Evolutionary conservation across 1,140 invertebrate species (phyloP), one percentile per base, ranked within the genome.

Genomic region (Euschistus heros): DNA sequence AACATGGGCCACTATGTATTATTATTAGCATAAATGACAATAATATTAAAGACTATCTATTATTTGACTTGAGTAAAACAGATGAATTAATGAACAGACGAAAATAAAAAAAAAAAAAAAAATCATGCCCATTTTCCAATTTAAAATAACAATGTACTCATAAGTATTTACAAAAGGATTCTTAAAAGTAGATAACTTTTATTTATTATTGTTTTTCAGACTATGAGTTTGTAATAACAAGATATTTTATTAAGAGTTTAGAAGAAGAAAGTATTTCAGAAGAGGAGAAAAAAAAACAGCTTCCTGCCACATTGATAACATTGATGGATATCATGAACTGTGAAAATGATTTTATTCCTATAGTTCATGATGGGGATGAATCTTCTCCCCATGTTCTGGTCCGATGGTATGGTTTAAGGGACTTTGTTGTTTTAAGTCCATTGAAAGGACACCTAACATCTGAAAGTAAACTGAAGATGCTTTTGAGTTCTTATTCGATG

Each of bases 401-500:
- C 46, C 76, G 77, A 66, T 89, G 87, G 79, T 97, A 89, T 78
- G 91, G 91, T 0, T 70, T 96, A 13, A 81, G 87, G 72, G 84
- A 93, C 70, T 97, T 93, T 76, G 74, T 94, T 47, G 81, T 94
- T 62, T 75, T 97, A 46, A 80, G 81, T 68, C 86, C 91, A 14
- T 72, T 76, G 22, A 77, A 76, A 69, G 75, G 73, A 65, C 73
- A 72, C 64, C 80, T 82, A 46, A 83, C 94, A 1, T 86, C 84
- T 68, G 89, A 94, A 71, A 92, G 87, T 67, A 80, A 84, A 72
- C 84, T 89, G 44, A 94, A 92, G 78, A 80, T 94, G 66, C 78
- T 97, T 4, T 74, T 94, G 42, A 95, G 93, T 75, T 91, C 92
- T 17, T 75, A 88, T 15, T 83, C 83, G 55, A 89, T 96, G 68